Evolutionary conservation across 30 jellyfish, hydroid and myxozoan species (phyloP).

Genomic region (Turritopsis dohrnii): DNA sequence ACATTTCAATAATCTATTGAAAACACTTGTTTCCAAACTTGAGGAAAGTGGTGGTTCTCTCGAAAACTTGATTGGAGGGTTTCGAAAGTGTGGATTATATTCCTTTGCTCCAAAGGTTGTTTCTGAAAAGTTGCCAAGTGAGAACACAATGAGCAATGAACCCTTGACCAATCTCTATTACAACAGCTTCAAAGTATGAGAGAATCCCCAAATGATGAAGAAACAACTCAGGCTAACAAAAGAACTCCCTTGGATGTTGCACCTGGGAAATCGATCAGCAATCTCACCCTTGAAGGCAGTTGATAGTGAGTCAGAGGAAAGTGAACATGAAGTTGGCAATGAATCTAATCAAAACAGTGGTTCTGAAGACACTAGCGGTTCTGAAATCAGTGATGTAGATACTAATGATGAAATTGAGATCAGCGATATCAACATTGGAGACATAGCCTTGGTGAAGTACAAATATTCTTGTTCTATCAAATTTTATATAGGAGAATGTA

Average conservation of each 20-base stretch:
- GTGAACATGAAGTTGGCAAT: background rate
- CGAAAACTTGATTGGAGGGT: no score
- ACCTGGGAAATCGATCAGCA: constrained; percentile 14
- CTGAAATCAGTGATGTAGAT: no score
- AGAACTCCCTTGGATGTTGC: constrained; percentile 25
- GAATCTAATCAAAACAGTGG: constrained; percentile 11
- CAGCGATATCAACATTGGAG: constrained; percentile 18
- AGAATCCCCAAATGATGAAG: constrained; percentile 11
- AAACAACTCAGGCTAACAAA: constrained; percentile 4
- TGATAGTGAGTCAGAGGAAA: constrained; percentile 16
- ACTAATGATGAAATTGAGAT: no score
- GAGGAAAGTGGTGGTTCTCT: no score
- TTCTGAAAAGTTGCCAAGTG: background rate
- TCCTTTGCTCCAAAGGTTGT: background rate
- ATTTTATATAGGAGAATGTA: no score
- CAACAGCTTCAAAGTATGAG: constrained; percentile 22
- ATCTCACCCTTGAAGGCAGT: background rate
- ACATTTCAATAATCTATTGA: no score
- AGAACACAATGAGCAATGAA: background rate
- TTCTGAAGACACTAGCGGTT: constrained; percentile 1
- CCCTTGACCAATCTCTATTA: constrained; percentile 9
- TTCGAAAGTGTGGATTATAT: background rate
- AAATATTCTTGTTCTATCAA: no score
- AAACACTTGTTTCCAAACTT: no score
- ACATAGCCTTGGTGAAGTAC: constrained; percentile 7